Evolutionary conservation across 2,113 vertebrate genomes (phyloP).

Genomic region (Cromileptes altivelis): DNA sequence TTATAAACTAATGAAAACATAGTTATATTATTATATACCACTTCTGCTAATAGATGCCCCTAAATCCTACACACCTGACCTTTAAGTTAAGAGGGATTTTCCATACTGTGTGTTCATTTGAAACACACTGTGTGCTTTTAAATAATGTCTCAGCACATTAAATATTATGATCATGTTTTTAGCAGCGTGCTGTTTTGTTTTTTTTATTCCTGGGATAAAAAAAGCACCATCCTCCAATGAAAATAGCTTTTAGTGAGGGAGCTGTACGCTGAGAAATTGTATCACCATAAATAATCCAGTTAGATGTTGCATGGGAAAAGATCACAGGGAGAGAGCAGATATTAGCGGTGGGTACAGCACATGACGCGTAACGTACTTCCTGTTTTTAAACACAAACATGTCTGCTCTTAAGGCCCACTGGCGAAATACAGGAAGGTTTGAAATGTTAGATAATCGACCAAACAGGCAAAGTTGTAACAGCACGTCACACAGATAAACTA

Average conservation of each 20-base stretch:
- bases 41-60: too few relatives aligned
- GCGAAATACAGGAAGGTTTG: not conserved
- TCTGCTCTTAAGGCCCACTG: not conserved
- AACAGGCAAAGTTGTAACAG: conserved; percentile 20
- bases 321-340: conserved; percentile 27
- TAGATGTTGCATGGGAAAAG: conserved; percentile 27
- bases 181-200: not conserved
- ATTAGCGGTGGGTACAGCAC: conserved; percentile 23
- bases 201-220: conserved; percentile 8
- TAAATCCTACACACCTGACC: too few relatives aligned
- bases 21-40: too few relatives aligned
- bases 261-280: conserved; percentile 18
- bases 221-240: not conserved
- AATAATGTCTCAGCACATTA: not conserved
- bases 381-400: conserved; percentile 46
- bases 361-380: conserved; percentile 14
- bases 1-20: too few relatives aligned
- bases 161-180: not conserved
- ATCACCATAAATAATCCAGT: conserved; percentile 50
- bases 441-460: conserved; percentile 4
- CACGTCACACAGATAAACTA: not conserved
- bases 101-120: conserved; percentile 4
- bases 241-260: conserved; percentile 26
- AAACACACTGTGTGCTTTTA: not conserved
- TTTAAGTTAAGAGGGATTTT: not conserved